These are phyloP conservation scores for Coelinius sp. DNA, from an alignment of 2,888 invertebrate species.

Conservation along the genomic window DNA sequence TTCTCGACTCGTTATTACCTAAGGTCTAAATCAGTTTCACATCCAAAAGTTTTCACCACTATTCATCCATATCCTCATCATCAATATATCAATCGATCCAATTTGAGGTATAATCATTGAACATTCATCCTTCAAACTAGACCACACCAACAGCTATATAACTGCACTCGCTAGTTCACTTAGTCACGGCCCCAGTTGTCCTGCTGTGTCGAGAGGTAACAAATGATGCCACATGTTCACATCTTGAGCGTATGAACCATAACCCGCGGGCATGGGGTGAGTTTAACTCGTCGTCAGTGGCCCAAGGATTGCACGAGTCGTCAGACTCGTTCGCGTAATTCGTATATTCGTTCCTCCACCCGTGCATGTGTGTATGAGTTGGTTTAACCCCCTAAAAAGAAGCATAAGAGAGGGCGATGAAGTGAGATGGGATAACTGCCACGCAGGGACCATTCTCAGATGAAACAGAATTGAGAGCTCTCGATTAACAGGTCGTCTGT, in stretches of 20 bases:
- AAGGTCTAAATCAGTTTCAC: too few species aligned
- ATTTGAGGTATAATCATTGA: not conserved
- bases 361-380: conserved; percentile 7
- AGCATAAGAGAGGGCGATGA: conserved; percentile 41
- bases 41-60: too few species aligned
- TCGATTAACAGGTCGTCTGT: conserved; percentile 61
- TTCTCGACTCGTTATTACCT: too few species aligned
- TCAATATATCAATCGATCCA: not conserved
- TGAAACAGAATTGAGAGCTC: conserved; percentile 61
- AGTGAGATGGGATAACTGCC: conserved; percentile 60
- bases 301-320: conserved; percentile 43
- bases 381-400: conserved; percentile 40
- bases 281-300: conserved; percentile 50
- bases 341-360: conserved; percentile 57
- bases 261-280: conserved; percentile 50
- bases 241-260: conserved; percentile 61
- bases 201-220: conserved; percentile 57
- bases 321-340: conserved; percentile 55
- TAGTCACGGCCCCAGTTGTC: conserved; percentile 47
- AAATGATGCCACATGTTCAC: conserved; percentile 71
- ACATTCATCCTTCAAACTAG: not conserved
- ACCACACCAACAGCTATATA: not conserved
- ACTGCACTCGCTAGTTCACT: conserved; percentile 19
- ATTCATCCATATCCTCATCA: too few species aligned
- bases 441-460: conserved; percentile 66